Conservation (phyloP, 1,140 invertebrate species). For the Brachionus rubens region DNA sequence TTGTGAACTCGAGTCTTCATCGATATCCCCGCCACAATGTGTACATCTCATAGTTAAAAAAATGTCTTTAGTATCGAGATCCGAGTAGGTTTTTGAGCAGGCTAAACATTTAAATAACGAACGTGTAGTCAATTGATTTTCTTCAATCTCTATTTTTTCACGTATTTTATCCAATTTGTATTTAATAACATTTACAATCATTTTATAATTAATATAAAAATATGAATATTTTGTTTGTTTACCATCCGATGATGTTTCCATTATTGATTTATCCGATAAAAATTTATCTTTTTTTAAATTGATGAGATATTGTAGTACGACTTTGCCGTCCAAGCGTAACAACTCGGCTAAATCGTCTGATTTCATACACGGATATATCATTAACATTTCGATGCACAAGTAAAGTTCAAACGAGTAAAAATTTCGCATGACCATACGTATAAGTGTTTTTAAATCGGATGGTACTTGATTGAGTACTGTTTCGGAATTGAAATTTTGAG, state of each 20-base stretch:
- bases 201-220: slow-evolving; percentile 40
- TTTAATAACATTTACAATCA: slow-evolving; percentile 43
- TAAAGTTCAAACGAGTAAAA: slow-evolving; percentile 31
- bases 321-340: slow-evolving; percentile 19
- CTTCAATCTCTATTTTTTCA: slow-evolving; percentile 1
- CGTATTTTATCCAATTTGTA: slow-evolving; percentile 37
- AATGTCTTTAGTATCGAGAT: slow-evolving; percentile 43
- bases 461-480: slow-evolving; percentile 8
- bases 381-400: slow-evolving; percentile 42
- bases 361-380: slow-evolving; percentile 40
- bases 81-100: slow-evolving; percentile 30
- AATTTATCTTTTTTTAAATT: slow-evolving; percentile 41
- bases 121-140: slow-evolving; percentile 23
- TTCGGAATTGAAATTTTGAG: not conserved
- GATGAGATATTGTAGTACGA: slow-evolving; percentile 15
- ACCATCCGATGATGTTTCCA: slow-evolving; percentile 19
- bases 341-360: slow-evolving; percentile 39
- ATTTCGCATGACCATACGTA: slow-evolving; percentile 32
- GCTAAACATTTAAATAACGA: slow-evolving; percentile 1
- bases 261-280: slow-evolving; percentile 8
- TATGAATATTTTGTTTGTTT: slow-evolving; percentile 26
- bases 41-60: slow-evolving; percentile 31
- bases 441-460: not conserved
- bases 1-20: slow-evolving; percentile 18
- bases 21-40: slow-evolving; percentile 23